phyloP scores from a whole-genome alignment of 2,797 vertebrate species.

The Gallinago stenura region DNA sequence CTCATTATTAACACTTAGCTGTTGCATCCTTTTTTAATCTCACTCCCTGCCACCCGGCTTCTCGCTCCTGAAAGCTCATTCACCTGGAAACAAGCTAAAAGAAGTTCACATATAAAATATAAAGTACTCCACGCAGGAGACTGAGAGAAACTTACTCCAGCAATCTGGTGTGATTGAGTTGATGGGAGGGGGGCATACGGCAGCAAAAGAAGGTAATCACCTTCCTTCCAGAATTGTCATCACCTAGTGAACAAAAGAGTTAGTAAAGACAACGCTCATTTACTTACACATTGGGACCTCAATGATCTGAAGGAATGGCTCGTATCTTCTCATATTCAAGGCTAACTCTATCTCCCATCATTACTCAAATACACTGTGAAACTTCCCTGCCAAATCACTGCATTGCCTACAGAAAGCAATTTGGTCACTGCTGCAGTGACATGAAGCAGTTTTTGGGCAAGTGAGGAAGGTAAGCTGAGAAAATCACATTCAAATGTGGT shows the following conservation, averaged over 20 bases:
- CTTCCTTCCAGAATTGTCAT: slow-evolving; percentile 87
- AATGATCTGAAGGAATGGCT: background rate
- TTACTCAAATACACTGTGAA: background rate
- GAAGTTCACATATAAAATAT: background rate
- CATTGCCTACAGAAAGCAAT: background rate
- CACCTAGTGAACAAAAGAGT: slow-evolving; percentile 77
- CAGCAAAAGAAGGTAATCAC: slow-evolving; percentile 90
- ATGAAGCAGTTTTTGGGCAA: background rate
- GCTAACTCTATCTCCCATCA: background rate
- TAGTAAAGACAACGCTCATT: background rate
- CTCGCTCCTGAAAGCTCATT: background rate
- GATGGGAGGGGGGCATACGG: slow-evolving; percentile 86
- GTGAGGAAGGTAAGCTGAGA: background rate
- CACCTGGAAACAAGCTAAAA: background rate
- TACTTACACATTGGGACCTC: background rate
- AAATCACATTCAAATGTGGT: background rate
- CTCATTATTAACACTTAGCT: background rate
- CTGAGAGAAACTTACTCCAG: slow-evolving; percentile 81
- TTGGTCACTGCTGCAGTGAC: background rate
- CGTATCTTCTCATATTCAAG: background rate
- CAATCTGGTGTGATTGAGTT: slow-evolving; percentile 87
- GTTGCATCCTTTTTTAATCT: background rate
- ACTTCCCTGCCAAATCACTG: background rate
- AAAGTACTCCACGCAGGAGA: background rate
- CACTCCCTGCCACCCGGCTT: background rate